Base-by-base conservation (phyloP, 1,140 invertebrate species). In the Polyergus mexicanus region DNA sequence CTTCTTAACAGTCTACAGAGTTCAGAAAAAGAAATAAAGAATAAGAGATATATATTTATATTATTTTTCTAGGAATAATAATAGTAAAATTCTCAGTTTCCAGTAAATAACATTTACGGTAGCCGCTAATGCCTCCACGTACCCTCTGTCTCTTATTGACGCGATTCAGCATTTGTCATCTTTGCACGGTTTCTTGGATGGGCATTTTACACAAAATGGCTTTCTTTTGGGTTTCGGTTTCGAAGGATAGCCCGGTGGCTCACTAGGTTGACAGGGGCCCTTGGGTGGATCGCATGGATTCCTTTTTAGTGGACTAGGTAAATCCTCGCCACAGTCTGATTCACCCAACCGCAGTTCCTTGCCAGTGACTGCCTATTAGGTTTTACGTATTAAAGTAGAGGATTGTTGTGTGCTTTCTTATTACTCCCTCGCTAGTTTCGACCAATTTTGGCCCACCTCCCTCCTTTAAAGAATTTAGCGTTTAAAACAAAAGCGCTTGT, bases 161-260 rank as follows among this genome's bases (percentile, higher is more conserved):
- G 32, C 77, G 35, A 58, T 56, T 69, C 85, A 85, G 72, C 89
- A 90, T 44, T 86, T 85, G 60, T 92, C 75, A 83, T 84, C 72
- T 5, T 91, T 93, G 87, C 93, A 93, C 16, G 92, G 91, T 76
- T 84, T 91, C 87, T 94, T 94, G 5, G 89, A 84, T 3, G 93
- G 93, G 63, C 92, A 94, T 76, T 92, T 92, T 11, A 95, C 86
- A 80, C 93, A 94, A 85, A 95, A 92, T 13, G 89, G 89, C 77
- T 94, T 94, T 66, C 65, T 92, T 5, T 80, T 63, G 5, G 86
- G 85, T 85, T 90, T 91, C 6, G 86, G 89, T 87, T 94, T 94
- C 7, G 51, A 41, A 7, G 86, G 92, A 83, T 93, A 92, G 7
- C 91, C 92, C 8, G 93, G 88, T 54, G 90, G 90, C n/a, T 86